These are phyloP conservation scores for Hystrix brachyura DNA, from an alignment of 2,113 vertebrate genomes.

Conservation along the genomic window DNA sequence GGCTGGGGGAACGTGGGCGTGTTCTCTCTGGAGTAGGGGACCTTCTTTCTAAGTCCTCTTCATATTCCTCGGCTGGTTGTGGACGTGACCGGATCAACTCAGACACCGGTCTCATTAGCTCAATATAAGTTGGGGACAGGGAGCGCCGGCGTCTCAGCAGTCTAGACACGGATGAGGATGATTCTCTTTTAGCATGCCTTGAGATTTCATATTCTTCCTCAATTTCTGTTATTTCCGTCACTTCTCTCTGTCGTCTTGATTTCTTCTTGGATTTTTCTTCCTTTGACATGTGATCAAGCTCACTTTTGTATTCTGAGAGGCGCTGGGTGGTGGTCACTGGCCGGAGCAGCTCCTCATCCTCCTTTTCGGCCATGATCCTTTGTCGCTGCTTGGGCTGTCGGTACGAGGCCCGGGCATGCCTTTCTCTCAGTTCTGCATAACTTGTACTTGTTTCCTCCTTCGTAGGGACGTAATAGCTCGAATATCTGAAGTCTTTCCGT, in stretches of 20 bases:
- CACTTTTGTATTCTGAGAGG: conserved; percentile 93
- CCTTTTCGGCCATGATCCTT: conserved; percentile 94
- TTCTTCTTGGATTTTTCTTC: conserved; percentile 93
- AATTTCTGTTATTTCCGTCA: conserved; percentile 89
- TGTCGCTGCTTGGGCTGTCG: conserved; percentile 92
- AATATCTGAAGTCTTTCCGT: conserved; percentile 90
- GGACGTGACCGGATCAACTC: conserved; percentile 92
- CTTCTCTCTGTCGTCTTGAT: conserved; percentile 90
- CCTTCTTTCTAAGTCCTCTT: conserved; percentile 89
- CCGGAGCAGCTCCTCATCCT: conserved; percentile 96
- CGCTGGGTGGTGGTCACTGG: conserved; percentile 91
- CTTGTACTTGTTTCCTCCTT: conserved; percentile 94
- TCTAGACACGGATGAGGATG: conserved; percentile 89
- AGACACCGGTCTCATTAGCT: conserved; percentile 96
- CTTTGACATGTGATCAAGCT: conserved; percentile 93
- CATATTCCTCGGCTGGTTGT: conserved; percentile 87
- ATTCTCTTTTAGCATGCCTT: conserved; percentile 86
- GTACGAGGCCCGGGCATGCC: conserved; percentile 93
- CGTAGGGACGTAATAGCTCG: conserved; percentile 94
- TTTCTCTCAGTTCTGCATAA: conserved; percentile 94
- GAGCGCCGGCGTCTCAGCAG: conserved; percentile 95
- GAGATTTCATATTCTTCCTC: conserved; percentile 91
- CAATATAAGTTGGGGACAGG: conserved; percentile 96
- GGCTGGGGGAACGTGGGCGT: conserved; percentile 98
- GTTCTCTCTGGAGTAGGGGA: conserved; percentile 92